Conservation (phyloP, 2,113 vertebrate species). For the Heptranchias perlo region DNA sequence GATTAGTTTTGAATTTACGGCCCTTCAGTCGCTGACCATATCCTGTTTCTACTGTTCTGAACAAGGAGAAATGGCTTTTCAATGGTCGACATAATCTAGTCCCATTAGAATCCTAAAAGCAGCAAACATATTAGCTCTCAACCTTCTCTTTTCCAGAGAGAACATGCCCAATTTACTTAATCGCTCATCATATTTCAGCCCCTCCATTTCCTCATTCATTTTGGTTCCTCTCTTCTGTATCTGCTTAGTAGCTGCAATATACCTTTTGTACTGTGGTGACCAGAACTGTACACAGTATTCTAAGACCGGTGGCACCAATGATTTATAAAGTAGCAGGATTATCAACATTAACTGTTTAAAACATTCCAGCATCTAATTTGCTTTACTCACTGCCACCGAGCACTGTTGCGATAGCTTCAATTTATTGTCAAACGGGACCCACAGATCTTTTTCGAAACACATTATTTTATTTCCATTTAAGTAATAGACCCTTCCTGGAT, state of each 20-base stretch:
- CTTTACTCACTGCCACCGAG: background rate
- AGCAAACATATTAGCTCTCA: background rate
- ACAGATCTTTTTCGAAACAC: background rate
- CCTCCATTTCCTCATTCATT: background rate
- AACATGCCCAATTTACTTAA: background rate
- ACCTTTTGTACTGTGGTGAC: background rate
- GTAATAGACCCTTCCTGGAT: background rate
- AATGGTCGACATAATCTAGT: background rate
- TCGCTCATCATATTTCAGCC: background rate
- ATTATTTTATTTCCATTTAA: too few relatives aligned
- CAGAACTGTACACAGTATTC: background rate
- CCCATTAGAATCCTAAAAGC: background rate
- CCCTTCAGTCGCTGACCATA: background rate
- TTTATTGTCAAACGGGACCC: background rate
- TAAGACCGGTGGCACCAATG: background rate
- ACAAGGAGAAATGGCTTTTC: background rate
- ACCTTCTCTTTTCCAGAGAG: background rate
- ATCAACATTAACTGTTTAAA: background rate
- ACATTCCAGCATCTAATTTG: background rate
- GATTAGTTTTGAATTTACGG: background rate
- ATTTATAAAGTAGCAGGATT: background rate
- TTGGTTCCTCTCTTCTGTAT: background rate
- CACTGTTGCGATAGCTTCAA: background rate
- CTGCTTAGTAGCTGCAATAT: background rate
- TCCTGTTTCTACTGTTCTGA: background rate